A percentile compares a stretch with the other conserved stretches of the same genome.
Evolutionary conservation across 2,113 vertebrate genomes (phyloP).

Genomic region (Chaenogobius annularis): DNA sequence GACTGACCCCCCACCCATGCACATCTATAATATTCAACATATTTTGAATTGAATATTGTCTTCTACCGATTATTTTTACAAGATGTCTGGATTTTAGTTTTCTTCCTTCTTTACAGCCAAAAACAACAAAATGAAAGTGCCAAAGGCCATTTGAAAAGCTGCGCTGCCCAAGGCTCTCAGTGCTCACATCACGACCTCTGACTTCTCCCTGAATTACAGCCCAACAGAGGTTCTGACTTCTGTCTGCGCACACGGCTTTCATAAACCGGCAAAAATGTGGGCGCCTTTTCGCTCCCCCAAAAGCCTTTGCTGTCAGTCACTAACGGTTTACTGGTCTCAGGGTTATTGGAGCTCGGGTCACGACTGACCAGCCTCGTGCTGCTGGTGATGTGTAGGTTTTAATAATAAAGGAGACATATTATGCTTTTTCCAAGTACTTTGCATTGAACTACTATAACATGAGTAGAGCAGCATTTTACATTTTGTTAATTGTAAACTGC

Average conservation of each 20-base stretch:
- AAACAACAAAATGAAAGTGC: constrained; percentile 35
- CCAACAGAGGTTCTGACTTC: constrained; percentile 15
- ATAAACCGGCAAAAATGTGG: constrained; percentile 12
- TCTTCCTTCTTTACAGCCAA: constrained; percentile 1
- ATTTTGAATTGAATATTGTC: no score
- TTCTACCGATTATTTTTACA: not conserved
- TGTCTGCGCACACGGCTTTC: constrained; percentile 10
- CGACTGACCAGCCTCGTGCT: not conserved
- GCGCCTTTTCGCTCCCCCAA: constrained; percentile 13
- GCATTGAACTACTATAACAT: no score
- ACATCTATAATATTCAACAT: no score
- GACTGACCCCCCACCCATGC: not conserved
- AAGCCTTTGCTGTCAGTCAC: constrained; percentile 9
- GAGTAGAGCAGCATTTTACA: no score
- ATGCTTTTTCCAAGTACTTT: no score
- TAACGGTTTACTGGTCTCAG: constrained; percentile 14
- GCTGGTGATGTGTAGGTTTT: not conserved
- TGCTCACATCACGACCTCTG: constrained; percentile 38
- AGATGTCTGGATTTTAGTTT: not conserved
- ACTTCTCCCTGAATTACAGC: constrained; percentile 38
- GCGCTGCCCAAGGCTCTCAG: constrained; percentile 28
- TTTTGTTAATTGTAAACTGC: no score
- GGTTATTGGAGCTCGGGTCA: not conserved
- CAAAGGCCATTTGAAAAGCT: constrained; percentile 32
- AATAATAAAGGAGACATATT: no score